Percentiles rank a stretch among this genome's conserved stretches.
Evolutionary conservation across 1,140 invertebrate species (phyloP).

Genomic region (Tyrophagus putrescentiae): DNA sequence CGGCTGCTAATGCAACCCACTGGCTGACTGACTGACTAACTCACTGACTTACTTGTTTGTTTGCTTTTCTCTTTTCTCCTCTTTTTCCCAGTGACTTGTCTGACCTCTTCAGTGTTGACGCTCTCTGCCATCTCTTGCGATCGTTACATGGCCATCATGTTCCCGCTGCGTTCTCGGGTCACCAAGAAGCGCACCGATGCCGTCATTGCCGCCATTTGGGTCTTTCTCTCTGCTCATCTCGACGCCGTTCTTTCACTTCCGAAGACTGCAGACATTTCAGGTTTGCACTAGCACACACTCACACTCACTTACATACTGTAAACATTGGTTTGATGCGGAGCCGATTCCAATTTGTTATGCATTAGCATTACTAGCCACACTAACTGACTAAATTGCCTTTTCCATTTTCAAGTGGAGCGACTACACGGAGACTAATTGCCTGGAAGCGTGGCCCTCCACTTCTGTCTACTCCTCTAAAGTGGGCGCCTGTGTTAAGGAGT

Average conservation of each 20-base stretch:
- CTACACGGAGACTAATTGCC: constrained; percentile 22
- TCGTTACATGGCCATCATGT: constrained; percentile 39
- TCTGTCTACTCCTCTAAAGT: constrained; percentile 21
- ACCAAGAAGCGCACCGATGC: constrained; percentile 33
- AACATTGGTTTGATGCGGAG: no score
- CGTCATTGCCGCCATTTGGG: constrained; percentile 34
- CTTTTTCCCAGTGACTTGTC: constrained; percentile 33
- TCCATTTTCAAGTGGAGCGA: constrained; percentile 25
- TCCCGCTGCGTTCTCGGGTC: constrained; percentile 35
- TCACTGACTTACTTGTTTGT: no score
- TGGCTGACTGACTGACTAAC: no score
- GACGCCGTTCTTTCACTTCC: constrained; percentile 31
- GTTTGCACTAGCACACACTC: no score
- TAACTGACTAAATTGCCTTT: no score
- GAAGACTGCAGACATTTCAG: constrained; percentile 30
- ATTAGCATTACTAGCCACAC: no score
- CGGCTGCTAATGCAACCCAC: no score
- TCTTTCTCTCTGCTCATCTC: constrained; percentile 32
- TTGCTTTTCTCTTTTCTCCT: background rate
- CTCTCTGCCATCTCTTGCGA: constrained; percentile 38
- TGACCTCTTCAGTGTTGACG: constrained; percentile 37
- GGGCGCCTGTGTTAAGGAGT: constrained; percentile 24
- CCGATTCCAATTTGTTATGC: no score
- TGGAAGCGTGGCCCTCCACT: constrained; percentile 27
- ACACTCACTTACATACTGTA: no score